Evolutionary conservation across 1,140 invertebrate species (phyloP).

Genomic region (Phocides pigmalion): DNA sequence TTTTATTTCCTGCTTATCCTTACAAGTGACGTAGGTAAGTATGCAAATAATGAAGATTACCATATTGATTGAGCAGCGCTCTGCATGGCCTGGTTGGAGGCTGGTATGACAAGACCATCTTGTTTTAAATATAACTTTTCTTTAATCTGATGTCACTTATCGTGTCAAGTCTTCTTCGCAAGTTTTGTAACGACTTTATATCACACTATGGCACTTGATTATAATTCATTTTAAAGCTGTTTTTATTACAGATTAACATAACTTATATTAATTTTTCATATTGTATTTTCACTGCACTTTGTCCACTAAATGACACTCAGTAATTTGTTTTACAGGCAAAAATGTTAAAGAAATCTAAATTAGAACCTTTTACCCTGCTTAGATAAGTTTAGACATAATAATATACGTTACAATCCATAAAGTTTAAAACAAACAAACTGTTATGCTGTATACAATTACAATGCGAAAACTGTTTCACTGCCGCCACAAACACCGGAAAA

Average conservation of each 20-base stretch:
- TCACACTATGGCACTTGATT: slow-evolving; percentile 17
- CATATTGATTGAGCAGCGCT: slow-evolving; percentile 58
- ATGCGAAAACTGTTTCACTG: neutral
- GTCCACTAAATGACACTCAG: neutral
- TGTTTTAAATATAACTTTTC: neutral
- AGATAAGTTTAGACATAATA: slow-evolving; percentile 5
- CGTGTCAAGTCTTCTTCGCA: no score
- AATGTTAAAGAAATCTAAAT: neutral
- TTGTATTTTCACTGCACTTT: neutral
- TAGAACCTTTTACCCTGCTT: no score
- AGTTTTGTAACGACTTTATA: no score
- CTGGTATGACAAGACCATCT: slow-evolving; percentile 29
- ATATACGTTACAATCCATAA: neutral
- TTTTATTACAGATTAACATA: neutral
- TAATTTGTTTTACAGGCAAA: neutral
- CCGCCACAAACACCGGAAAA: slow-evolving; percentile 1
- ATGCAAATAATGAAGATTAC: slow-evolving; percentile 46
- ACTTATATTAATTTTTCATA: neutral
- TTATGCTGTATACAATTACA: slow-evolving; percentile 2
- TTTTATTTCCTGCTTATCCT: no score
- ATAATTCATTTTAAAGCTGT: neutral
- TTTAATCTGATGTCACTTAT: no score
- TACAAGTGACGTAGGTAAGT: slow-evolving; percentile 4
- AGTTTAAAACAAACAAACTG: neutral
- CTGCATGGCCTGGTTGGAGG: slow-evolving; percentile 39